Percentiles rank a stretch among this genome's conserved stretches.
phyloP scores from a whole-genome alignment of 2,888 invertebrate species.

The Baronia brevicornis region DNA sequence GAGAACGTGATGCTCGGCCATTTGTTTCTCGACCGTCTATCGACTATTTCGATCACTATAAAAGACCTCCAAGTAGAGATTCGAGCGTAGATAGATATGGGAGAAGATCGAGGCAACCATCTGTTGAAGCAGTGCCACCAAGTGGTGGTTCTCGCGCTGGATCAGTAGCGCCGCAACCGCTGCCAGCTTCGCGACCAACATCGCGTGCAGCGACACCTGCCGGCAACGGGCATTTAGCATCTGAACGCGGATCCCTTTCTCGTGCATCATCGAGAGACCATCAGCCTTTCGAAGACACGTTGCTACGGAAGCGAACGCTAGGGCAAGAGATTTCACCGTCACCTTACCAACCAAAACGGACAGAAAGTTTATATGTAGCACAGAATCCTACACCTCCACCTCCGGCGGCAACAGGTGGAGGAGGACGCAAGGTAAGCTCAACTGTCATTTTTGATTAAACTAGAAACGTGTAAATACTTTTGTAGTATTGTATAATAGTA shows the following conservation, averaged over 20 bases:
- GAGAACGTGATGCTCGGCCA: conserved; percentile 53
- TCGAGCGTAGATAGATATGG: conserved; percentile 89
- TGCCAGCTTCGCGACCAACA: conserved; percentile 79
- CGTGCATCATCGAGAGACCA: conserved; percentile 62
- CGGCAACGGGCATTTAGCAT: conserved; percentile 80
- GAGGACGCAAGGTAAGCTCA: conserved; percentile 61
- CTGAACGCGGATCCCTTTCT: conserved; percentile 75
- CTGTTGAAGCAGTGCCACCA: conserved; percentile 77
- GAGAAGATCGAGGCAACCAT: conserved; percentile 86
- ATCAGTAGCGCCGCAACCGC: conserved; percentile 84
- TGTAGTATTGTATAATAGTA: too few relatives aligned
- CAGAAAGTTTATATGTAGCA: conserved; percentile 89
- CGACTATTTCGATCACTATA: conserved; percentile 96
- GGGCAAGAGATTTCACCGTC: conserved; percentile 94
- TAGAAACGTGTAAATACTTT: too few relatives aligned
- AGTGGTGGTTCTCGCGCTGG: conserved; percentile 80
- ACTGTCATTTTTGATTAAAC: too few relatives aligned
- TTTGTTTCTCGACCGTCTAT: conserved; percentile 78
- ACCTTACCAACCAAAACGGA: conserved; percentile 90
- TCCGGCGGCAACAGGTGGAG: conserved; percentile 48
- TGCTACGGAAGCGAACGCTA: conserved; percentile 85
- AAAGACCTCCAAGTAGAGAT: conserved; percentile 91
- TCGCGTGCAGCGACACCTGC: conserved; percentile 72
- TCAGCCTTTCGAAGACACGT: conserved; percentile 88
- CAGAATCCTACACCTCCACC: conserved; percentile 63